Conservation (phyloP, 2,888 invertebrate species). For the Itoplectis maculator region DNA sequence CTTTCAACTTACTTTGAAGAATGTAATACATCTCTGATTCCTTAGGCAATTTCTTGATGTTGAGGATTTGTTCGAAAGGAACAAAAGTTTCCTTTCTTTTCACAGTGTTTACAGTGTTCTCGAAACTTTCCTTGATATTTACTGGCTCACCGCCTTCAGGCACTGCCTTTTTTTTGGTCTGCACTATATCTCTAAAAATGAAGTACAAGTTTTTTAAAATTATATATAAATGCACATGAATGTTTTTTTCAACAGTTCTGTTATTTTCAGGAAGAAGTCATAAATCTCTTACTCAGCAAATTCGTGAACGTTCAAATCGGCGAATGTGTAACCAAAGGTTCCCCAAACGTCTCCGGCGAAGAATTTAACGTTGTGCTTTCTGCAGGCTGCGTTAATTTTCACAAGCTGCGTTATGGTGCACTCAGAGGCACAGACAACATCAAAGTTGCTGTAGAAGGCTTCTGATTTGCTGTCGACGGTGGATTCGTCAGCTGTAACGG, state of each 20-base stretch:
- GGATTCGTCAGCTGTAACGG: slow-evolving; percentile 89
- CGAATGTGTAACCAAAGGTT: slow-evolving; percentile 95
- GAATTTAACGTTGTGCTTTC: slow-evolving; percentile 91
- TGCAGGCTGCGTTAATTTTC: slow-evolving; percentile 91
- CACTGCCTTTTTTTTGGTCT: slow-evolving; percentile 85
- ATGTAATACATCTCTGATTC: slow-evolving; percentile 88
- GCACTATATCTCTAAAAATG: slow-evolving; percentile 86
- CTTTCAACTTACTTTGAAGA: slow-evolving; percentile 87
- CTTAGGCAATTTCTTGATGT: slow-evolving; percentile 84
- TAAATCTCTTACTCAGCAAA: slow-evolving; percentile 89
- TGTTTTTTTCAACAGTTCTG: neutral
- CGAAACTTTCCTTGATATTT: slow-evolving; percentile 83
- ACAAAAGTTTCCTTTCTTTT: slow-evolving; percentile 89
- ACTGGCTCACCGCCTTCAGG: slow-evolving; percentile 86
- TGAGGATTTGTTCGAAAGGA: slow-evolving; percentile 89
- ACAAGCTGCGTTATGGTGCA: slow-evolving; percentile 90
- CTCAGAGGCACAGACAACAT: slow-evolving; percentile 93
- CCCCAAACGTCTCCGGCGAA: slow-evolving; percentile 97
- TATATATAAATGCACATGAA: slow-evolving; percentile 6
- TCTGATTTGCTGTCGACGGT: slow-evolving; percentile 89
- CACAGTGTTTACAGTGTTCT: slow-evolving; percentile 87
- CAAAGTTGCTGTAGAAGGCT: slow-evolving; percentile 90
- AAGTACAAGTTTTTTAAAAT: neutral
- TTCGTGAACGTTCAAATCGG: slow-evolving; percentile 94
- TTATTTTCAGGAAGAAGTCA: slow-evolving; percentile 11